A percentile compares a stretch with the other conserved stretches of the same genome.
phyloP scores from a whole-genome alignment of 1,140 invertebrate genomes.

The Nephotettix cincticeps region DNA sequence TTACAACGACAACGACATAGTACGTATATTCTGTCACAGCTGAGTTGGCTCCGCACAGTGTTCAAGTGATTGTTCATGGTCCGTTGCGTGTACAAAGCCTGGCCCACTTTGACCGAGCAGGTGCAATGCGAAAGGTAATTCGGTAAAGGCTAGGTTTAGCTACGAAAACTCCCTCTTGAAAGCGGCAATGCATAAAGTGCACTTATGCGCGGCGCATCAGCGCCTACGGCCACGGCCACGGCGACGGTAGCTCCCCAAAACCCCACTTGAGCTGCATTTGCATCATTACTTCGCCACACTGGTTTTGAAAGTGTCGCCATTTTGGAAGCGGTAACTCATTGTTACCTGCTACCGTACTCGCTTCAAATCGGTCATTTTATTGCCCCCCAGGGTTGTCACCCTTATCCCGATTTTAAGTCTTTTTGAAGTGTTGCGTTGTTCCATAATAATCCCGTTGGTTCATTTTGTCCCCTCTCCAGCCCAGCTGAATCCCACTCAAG shows the following conservation, averaged over 20 bases:
- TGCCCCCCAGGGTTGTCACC: neutral
- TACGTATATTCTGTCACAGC: too few species aligned
- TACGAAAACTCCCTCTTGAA: too few species aligned
- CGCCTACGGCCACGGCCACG: too few species aligned
- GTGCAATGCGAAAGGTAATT: neutral
- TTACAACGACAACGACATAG: too few species aligned
- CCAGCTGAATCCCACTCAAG: neutral
- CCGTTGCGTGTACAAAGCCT: neutral
- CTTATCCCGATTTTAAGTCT: conserved; percentile 15
- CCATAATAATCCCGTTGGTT: neutral
- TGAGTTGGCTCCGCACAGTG: too few species aligned
- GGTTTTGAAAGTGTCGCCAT: conserved; percentile 9
- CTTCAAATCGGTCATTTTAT: conserved; percentile 9
- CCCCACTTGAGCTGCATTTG: conserved; percentile 1
- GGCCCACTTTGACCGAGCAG: conserved; percentile 6
- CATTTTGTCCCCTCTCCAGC: neutral
- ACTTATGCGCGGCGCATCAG: neutral
- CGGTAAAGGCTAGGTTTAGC: neutral
- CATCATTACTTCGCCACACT: conserved; percentile 10
- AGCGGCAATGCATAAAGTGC: neutral
- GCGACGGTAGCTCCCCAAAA: too few species aligned
- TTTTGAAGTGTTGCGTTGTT: conserved; percentile 6
- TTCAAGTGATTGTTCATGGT: neutral
- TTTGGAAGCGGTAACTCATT: neutral
- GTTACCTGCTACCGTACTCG: conserved; percentile 18